A percentile compares a stretch with the other conserved stretches of the same genome.
Conservation (phyloP, 2,888 invertebrate genomes). For the Brenthis ino region DNA sequence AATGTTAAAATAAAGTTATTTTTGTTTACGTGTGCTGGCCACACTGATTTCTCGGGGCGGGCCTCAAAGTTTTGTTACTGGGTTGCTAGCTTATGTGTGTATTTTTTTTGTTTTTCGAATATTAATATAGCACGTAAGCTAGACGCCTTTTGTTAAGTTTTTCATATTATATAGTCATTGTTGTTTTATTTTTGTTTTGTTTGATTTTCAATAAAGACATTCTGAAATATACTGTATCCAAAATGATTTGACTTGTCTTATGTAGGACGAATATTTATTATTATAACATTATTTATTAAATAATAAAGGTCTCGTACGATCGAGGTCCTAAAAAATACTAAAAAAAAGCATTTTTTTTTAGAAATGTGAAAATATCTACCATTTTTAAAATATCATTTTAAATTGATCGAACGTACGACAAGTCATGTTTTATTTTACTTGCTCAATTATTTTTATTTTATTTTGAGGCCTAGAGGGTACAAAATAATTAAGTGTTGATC, state of each 20-base stretch:
- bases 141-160: neutral
- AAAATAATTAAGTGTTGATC: constrained; percentile 27
- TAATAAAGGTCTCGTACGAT: no score
- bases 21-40: constrained; percentile 40
- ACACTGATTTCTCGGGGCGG: constrained; percentile 37
- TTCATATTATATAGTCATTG: neutral
- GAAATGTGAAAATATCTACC: no score
- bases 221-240: no score
- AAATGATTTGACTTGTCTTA: no score
- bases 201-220: no score
- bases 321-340: no score
- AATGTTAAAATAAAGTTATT: neutral
- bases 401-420: constrained; percentile 7
- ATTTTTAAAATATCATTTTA: neutral
- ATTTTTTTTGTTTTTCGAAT: constrained; percentile 9
- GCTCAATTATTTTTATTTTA: constrained; percentile 38
- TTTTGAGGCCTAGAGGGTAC: constrained; percentile 38
- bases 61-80: constrained; percentile 34
- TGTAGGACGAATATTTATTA: no score
- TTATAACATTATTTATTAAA: no score
- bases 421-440: constrained; percentile 25
- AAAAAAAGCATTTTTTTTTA: no score
- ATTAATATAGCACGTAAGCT: neutral
- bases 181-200: no score
- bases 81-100: constrained; percentile 21